Base-by-base conservation (phyloP, 2,888 invertebrate genomes). In the Cheilosia grossa region DNA sequence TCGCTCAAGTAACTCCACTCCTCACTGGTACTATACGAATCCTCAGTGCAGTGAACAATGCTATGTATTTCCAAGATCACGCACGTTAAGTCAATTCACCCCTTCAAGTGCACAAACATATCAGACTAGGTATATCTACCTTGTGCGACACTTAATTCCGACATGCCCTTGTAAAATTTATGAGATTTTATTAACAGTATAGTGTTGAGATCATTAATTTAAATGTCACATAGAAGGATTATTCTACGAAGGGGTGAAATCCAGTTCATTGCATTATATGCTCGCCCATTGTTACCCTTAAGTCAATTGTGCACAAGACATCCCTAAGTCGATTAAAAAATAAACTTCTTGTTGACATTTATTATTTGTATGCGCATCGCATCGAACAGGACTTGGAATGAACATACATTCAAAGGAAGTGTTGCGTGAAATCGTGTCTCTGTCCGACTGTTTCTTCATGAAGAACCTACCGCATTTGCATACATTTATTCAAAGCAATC, bases 121-220 rank as follows among this genome's bases (percentile, higher is more conserved):
- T 21, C 27, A 27, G 3, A 51, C 7, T 15, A 24, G 24, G 2
- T 24, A 27, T 27, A 27, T 27, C 27, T 27, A 7, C 30, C 13
- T 69, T 56, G 19, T 73, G 49, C 51, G 24, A 51, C 73, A 79
- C 63, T 61, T 79, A 79, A 79, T 69, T 73, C 80, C 80, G 80
- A 64, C 85, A 75, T 81, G 85, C 81, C 85, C 81, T 77, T 85
- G 72, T 74, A 59, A 51, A 80, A 81, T 74, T 66, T 70, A 75
- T 67, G 66, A 61, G 81, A 54, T 67, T 81, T 72, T 40, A 49
- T 47, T 21, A 64, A 79, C 67, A 78, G 58, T 30, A n/a, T 40
- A 19, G 80, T 81, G 85, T 81, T 85, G 81, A 85, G 85, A 85
- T 85, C 85, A 85, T 85, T 85, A 85, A 85, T 85, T 85, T 85